phyloP scores from a whole-genome alignment of 1,140 invertebrate genomes.

The Wiebesia pumilae region DNA sequence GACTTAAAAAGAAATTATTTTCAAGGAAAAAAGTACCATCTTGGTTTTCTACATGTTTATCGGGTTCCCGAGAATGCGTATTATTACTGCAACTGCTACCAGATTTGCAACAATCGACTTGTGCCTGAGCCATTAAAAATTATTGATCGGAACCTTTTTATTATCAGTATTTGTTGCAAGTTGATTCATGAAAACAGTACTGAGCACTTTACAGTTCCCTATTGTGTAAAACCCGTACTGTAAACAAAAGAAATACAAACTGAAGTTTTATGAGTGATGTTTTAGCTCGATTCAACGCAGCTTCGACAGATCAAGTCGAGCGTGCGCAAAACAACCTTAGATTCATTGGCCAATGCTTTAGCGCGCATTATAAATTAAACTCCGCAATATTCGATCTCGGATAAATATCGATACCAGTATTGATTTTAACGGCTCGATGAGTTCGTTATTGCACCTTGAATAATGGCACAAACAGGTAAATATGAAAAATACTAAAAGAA shows the following conservation, averaged over 20 bases:
- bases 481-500: too few relatives aligned
- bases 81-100: constrained; percentile 1
- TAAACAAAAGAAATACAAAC: background rate
- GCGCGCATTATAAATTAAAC: too few relatives aligned
- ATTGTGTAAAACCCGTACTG: background rate
- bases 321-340: background rate
- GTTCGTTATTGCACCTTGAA: too few relatives aligned
- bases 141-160: background rate
- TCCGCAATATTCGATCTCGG: too few relatives aligned
- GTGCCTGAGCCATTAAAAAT: constrained; percentile 43
- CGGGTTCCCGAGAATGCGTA: background rate
- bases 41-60: constrained; percentile 23
- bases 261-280: background rate
- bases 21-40: constrained; percentile 22
- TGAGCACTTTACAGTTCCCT: background rate
- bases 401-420: too few relatives aligned
- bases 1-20: too few relatives aligned
- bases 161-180: background rate
- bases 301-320: too few relatives aligned
- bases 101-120: constrained; percentile 30
- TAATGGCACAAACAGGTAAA: too few relatives aligned
- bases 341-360: too few relatives aligned
- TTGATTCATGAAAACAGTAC: background rate
- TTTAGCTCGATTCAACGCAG: too few relatives aligned
- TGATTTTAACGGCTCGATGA: too few relatives aligned